Evolutionary conservation across 2,113 vertebrate genomes (phyloP), one percentile per base, ranked within the genome.

Genomic region (Tympanuchus pallidicinctus): DNA sequence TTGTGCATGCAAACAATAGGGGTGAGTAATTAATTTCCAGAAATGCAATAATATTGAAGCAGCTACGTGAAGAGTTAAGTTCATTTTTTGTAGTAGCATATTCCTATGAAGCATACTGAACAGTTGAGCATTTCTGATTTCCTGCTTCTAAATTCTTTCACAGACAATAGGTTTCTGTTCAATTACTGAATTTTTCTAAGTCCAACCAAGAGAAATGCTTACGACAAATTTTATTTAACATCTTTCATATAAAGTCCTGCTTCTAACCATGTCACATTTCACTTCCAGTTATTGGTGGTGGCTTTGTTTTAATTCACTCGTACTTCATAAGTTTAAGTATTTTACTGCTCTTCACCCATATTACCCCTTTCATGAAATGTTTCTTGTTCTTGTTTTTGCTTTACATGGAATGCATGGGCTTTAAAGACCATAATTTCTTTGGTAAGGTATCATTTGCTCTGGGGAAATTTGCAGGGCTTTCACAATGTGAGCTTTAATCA

Each of bases 361-460:
- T 69, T 97, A 72, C 97, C 97, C 96, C 93, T 98, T 93, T 97
- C 95, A 91, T 97, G 83, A 96, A 97, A 92, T 97, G 89, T 98
- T 97, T 98, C 97, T 98, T 97, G 97, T 98, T 97, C 97, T 98
- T 98, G 96, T 98, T 97, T 98, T 96, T 98, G 96, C 97, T 98
- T 90, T 98, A 96, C 99, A 98, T 98, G 96, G 98, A 97, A 97
- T 98, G 97, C 98, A 98, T 98, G 97, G 97, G 95, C 97, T 96
- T 97, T 98, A 99, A 96, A 99, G 99, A 99, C 97, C 99, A 97
- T 98, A 98, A 97, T 98, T 97, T 98, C 96, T 98, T 98, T 98
- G 99, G 99, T 99, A 99, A 99, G 99, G 98, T 97, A 97, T 95
- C 97, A 98, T 97, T 98, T 97, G 96, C 97, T 97, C 94, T 96